A percentile compares a stretch with the other conserved stretches of the same genome.
Conservation (phyloP, 1,140 invertebrate species). For the Saccostrea echinata region DNA sequence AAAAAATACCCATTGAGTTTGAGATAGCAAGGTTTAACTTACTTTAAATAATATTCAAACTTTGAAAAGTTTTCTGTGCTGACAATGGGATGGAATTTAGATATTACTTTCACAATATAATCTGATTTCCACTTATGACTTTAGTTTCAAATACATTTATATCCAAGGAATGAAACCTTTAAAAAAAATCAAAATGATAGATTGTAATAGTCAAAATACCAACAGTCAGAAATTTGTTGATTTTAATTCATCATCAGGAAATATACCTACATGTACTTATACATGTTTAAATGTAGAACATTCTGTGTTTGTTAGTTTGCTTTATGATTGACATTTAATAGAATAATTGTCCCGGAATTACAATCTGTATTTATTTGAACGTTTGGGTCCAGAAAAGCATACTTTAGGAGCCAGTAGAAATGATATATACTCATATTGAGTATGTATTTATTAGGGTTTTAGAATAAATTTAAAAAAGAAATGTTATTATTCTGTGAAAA, state of each 20-base stretch:
- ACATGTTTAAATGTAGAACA: conserved; percentile 3
- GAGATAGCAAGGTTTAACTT: no score
- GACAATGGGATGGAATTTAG: background rate
- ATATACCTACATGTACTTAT: background rate
- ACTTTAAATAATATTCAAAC: no score
- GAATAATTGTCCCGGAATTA: background rate
- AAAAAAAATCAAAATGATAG: background rate
- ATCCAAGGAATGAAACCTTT: background rate
- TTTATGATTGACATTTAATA: background rate
- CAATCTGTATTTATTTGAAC: background rate
- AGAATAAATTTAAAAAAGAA: no score
- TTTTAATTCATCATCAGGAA: background rate
- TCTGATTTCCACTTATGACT: background rate
- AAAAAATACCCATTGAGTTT: no score
- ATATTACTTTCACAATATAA: background rate
- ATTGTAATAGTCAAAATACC: background rate
- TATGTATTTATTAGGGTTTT: no score
- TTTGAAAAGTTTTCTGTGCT: background rate
- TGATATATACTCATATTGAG: no score
- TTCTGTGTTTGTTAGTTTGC: background rate
- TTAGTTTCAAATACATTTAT: background rate
- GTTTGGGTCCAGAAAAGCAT: no score
- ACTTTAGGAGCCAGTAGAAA: no score
- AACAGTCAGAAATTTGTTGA: background rate
- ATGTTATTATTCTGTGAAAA: no score